Percentiles rank a stretch among this genome's conserved stretches.
These are phyloP conservation scores for Pheosia gnoma DNA, from an alignment of 2,888 invertebrate species.

Conservation along the genomic window DNA sequence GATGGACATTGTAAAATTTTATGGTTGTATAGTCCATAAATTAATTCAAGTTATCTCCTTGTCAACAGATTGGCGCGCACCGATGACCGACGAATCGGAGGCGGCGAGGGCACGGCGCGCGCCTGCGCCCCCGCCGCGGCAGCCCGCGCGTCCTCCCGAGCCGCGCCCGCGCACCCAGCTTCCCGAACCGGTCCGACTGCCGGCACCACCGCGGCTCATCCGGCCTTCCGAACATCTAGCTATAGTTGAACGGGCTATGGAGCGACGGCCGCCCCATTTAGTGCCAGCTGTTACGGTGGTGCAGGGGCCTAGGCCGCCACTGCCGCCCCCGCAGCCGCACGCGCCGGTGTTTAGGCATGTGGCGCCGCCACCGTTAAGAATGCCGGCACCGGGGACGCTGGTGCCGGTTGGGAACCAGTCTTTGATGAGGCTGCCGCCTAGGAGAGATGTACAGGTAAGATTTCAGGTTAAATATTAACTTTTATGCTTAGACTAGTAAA, in stretches of 20 bases:
- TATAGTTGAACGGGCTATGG: slow-evolving; percentile 53
- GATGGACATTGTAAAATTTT: not conserved
- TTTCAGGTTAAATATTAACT: not conserved
- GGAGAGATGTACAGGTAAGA: slow-evolving; percentile 75
- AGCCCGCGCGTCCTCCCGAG: slow-evolving; percentile 60
- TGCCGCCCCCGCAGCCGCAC: slow-evolving; percentile 54
- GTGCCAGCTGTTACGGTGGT: slow-evolving; percentile 63
- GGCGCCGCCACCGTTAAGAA: slow-evolving; percentile 66
- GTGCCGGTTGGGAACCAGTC: slow-evolving; percentile 55
- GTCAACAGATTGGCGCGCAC: slow-evolving; percentile 79
- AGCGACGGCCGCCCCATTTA: slow-evolving; percentile 60
- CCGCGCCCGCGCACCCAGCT: slow-evolving; percentile 56
- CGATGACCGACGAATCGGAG: slow-evolving; percentile 79
- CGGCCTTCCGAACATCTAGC: slow-evolving; percentile 76
- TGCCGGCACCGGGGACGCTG: slow-evolving; percentile 65
- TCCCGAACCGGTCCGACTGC: slow-evolving; percentile 30
- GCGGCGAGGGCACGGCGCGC: slow-evolving; percentile 72
- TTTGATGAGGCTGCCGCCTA: slow-evolving; percentile 62
- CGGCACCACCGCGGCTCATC: slow-evolving; percentile 69
- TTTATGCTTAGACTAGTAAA: too few relatives aligned
- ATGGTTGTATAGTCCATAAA: not conserved
- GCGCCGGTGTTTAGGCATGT: slow-evolving; percentile 64
- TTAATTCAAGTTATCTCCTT: slow-evolving; percentile 21
- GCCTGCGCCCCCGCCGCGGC: slow-evolving; percentile 71
- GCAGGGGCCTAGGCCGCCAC: slow-evolving; percentile 58